These are phyloP conservation scores for Chelonia mydas DNA, from an alignment of 2,797 vertebrate genomes.

Conservation along the genomic window DNA sequence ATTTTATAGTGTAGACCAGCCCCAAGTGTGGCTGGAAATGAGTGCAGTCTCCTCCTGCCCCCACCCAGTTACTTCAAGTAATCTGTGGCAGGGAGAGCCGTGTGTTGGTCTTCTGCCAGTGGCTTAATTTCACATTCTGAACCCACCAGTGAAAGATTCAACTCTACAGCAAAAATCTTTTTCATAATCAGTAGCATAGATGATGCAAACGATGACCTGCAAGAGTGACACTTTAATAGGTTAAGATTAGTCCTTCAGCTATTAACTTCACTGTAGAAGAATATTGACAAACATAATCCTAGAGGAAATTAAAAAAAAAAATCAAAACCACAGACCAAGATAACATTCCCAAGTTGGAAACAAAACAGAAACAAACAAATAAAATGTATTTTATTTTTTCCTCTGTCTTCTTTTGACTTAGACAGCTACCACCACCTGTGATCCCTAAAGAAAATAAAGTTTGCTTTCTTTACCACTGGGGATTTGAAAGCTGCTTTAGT, in stretches of 20 bases:
- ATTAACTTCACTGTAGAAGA: not conserved
- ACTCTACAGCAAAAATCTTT: conserved; percentile 10
- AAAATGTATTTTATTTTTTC: not conserved
- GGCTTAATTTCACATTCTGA: not conserved
- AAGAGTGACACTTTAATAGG: not conserved
- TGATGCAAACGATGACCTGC: not conserved
- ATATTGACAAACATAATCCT: not conserved
- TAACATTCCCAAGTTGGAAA: not conserved
- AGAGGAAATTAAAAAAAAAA: conserved; percentile 1
- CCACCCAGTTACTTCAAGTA: not conserved
- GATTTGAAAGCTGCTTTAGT: conserved; percentile 32
- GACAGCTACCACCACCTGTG: not conserved
- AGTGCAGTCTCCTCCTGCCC: not conserved
- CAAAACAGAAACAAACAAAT: not conserved
- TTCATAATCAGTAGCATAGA: not conserved
- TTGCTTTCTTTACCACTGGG: not conserved
- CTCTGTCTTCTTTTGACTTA: not conserved
- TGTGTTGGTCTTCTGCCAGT: not conserved
- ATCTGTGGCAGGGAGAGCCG: conserved; percentile 14
- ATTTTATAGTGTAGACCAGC: no score
- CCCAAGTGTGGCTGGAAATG: not conserved
- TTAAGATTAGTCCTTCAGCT: not conserved
- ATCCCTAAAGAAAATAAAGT: not conserved
- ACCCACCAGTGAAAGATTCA: not conserved
- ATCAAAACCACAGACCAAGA: fast-evolving